A percentile compares a stretch with the other conserved stretches of the same genome.
Conservation (phyloP, 2,888 invertebrate genomes). For the Allygus modestus region DNA sequence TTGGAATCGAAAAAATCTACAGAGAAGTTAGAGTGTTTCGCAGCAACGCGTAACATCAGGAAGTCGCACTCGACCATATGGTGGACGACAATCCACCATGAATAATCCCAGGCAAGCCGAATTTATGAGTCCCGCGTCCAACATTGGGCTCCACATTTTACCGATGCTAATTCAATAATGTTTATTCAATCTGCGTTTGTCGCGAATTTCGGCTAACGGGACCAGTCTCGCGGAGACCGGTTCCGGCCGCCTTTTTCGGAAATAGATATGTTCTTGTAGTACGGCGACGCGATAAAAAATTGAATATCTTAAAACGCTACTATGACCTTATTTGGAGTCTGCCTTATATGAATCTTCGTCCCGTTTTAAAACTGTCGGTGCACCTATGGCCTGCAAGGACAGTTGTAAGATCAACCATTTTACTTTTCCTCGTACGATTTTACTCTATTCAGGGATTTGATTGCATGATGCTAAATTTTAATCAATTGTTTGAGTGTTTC, state of each 20-base stretch:
- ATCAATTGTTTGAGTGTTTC: no score
- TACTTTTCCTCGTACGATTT: no score
- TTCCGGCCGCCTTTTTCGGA: conserved; percentile 9
- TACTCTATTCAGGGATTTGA: no score
- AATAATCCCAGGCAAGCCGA: neutral
- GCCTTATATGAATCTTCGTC: neutral
- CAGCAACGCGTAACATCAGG: no score
- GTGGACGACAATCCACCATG: neutral
- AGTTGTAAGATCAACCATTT: no score
- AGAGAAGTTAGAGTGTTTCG: no score
- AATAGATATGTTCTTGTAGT: neutral
- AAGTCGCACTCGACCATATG: neutral
- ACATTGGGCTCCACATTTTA: conserved; percentile 37
- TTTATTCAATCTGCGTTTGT: conserved; percentile 29
- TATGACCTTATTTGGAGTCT: neutral
- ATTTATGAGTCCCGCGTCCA: conserved; percentile 2
- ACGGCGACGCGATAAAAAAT: neutral
- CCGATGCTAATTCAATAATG: conserved; percentile 39
- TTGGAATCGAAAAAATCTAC: no score
- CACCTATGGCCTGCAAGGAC: no score
- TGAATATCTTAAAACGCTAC: conserved; percentile 12
- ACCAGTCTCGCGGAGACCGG: neutral
- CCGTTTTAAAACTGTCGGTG: neutral
- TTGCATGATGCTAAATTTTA: no score
- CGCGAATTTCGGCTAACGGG: conserved; percentile 23